Evolutionary conservation across 2,797 vertebrate genomes (phyloP), one percentile per base, ranked within the genome.

Genomic region (Leontopithecus rosalia): DNA sequence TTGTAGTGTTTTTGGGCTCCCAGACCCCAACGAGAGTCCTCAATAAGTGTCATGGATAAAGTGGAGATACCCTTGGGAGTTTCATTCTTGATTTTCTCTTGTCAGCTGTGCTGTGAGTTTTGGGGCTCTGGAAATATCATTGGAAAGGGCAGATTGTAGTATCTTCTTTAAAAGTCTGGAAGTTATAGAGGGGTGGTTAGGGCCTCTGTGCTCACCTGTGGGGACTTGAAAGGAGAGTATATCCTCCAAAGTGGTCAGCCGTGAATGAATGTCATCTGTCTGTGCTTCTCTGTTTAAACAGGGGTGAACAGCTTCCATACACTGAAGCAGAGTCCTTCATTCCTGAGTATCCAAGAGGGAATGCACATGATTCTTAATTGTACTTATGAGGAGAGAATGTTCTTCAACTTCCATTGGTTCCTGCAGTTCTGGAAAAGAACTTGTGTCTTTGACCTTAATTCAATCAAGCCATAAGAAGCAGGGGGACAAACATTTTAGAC

Each of bases 401-500:
- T 96, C n/a, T 72, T 58, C 5, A 76, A 64, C 33, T 72, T 93
- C 10, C 5, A 83, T 0, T 97, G 94, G 90, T 96, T 86, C 55
- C 73, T n/a, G 73, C 77, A 96, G 36, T 52, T 79, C 86, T 52
- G 83, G 88, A 50, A 83, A 88, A 33, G 50, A 39, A 6, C 77
- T 92, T 36, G 5, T 64, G 9, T 11, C 57, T 61, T 76, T 94
- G 73, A 43, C 79, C 46, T 73, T 48, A 79, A 75, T 72, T 36
- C 52, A 91, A 1, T 43, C 7, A 41, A 92, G 43, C 33, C 41
- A 39, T 13, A 80, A 70, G 64, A 28, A 88, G 24, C 2, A 84
- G 5, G 36, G 7, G 58, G 55, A 84, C 33, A 87, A 83, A 67
- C 33, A 10, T 84, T n/a, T 83, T 36, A 90, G 75, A 61, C 43